Conservation (phyloP, 2,113 vertebrate species). For the human (Homo sapiens) region DNA sequence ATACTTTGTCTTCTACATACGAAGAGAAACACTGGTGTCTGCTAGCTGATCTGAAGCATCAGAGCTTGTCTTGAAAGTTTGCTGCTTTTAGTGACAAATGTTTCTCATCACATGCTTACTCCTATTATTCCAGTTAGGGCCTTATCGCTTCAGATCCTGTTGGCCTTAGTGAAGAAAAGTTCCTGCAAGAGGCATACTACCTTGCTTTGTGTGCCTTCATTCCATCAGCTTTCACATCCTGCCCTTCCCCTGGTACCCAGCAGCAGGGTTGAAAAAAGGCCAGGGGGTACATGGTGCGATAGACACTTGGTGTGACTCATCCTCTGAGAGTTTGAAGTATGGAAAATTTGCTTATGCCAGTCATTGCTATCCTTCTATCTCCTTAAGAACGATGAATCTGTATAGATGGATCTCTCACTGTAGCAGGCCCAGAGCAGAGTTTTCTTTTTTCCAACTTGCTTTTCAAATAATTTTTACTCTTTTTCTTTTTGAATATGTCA, state of each 20-base stretch:
- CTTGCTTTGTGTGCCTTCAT: background rate
- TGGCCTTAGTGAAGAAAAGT: background rate
- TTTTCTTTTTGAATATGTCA: background rate
- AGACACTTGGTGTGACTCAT: background rate
- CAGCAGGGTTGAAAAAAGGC: background rate
- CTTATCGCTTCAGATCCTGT: background rate
- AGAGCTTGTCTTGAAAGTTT: background rate
- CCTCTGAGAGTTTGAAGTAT: background rate
- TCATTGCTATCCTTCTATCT: background rate
- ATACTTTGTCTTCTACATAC: background rate
- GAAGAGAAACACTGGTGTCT: background rate
- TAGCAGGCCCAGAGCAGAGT: background rate
- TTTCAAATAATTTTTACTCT: slow-evolving; percentile 2
- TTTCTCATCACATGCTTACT: background rate
- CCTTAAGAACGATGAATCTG: background rate
- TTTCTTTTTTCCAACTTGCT: background rate
- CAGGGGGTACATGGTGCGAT: background rate
- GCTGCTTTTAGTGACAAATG: background rate
- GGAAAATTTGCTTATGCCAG: background rate
- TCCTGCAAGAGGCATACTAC: background rate
- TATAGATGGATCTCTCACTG: background rate
- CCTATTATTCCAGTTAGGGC: background rate
- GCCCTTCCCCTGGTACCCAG: background rate
- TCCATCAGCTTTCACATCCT: background rate
- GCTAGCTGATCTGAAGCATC: background rate